phyloP scores from a whole-genome alignment of 2,797 vertebrate genomes.

The Spinus olivaceus region DNA sequence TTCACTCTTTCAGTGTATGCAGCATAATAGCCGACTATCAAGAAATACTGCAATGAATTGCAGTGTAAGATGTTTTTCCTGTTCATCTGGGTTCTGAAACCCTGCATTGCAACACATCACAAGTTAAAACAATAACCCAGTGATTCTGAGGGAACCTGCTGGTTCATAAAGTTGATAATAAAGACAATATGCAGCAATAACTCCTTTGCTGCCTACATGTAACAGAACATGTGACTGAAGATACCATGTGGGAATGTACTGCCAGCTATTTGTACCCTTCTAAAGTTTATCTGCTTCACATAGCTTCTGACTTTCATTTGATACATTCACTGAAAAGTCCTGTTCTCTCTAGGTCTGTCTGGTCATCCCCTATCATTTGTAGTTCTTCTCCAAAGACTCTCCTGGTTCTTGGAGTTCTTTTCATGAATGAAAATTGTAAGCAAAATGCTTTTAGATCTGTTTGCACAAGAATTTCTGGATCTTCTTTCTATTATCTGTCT shows the following conservation, averaged over 20 bases:
- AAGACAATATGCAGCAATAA: neutral
- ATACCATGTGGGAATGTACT: neutral
- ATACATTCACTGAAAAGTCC: neutral
- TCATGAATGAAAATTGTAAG: neutral
- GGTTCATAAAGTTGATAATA: neutral
- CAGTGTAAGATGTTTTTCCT: neutral
- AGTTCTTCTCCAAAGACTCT: neutral
- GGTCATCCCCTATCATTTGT: neutral
- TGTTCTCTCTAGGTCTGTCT: neutral
- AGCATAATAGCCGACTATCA: neutral
- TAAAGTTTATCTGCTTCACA: neutral
- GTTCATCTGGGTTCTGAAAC: neutral
- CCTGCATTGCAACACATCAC: neutral
- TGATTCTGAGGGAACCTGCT: neutral
- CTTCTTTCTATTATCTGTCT: neutral
- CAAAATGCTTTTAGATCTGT: neutral
- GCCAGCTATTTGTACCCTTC: neutral
- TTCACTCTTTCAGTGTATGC: neutral
- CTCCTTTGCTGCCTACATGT: neutral
- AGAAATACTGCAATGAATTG: neutral
- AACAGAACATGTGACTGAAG: neutral
- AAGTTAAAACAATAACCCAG: neutral
- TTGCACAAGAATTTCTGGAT: neutral
- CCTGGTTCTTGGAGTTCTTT: neutral
- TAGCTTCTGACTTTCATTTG: neutral